Base-by-base conservation (phyloP, 23 tunicate species). In the Trididemnum clinides region DNA sequence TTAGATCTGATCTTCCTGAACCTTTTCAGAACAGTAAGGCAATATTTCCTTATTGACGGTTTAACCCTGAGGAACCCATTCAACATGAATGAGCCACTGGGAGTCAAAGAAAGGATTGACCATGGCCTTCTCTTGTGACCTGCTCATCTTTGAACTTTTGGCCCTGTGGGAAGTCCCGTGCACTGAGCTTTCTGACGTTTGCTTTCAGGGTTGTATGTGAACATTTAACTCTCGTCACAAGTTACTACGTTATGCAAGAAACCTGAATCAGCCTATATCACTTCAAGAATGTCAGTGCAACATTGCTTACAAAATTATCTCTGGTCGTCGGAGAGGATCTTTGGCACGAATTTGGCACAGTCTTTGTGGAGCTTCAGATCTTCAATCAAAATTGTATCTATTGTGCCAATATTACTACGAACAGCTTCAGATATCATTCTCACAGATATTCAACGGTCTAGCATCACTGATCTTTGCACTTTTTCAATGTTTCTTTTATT, bases 241-340 rank as follows among this genome's bases (percentile, higher is more conserved):
- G 75, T 66, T 20, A 66, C 37, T 28, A 66, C n/a, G 75, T 66
- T 66, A 66, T 66, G 30, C n/a, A 66, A 31, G 37, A 66, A 66
- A 4, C 37, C 37, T 29, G 37, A 28, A 66, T 28, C 37, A 31
- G 75, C 37, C 37, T 66, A 36, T 66, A 66, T 66, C 75, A 66
- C 31, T 29, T 31, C 12, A 10, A 66, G 75, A 6, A 66, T 66
- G 37, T 28, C 75, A 66, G 75, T 66, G 75, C 75, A 66, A 31
- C 75, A 66, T 66, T 66, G 37, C 75, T 29, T 37, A 3, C 75
- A 23, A 66, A 66, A 66, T 23, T 28, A 37, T 66, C 37, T 66
- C 75, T 66, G 75, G 37, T 66, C 75, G 25, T 31, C 31, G 36
- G 75, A 66, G 75, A 66, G 75, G 75, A 66, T 66, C 75, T 66